Evolutionary conservation across 1,140 invertebrate genomes (phyloP).

Genomic region (Ceratitis capitata): DNA sequence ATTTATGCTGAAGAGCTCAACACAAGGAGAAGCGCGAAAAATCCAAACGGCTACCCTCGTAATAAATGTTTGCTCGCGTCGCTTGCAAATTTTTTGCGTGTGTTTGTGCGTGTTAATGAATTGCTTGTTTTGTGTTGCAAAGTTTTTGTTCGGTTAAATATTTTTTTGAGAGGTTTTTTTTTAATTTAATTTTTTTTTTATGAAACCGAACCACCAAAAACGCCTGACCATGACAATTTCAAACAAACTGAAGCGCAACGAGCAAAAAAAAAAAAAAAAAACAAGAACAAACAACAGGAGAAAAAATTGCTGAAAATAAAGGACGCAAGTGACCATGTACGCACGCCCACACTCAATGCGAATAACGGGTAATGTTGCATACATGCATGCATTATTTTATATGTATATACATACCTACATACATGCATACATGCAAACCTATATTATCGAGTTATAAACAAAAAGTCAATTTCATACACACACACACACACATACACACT

Average conservation of each 20-base stretch:
- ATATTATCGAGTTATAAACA: background rate
- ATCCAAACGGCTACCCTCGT: too few relatives aligned
- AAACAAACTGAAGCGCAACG: background rate
- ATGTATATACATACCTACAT: background rate
- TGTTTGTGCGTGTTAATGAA: background rate
- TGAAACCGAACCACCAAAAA: background rate
- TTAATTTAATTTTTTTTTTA: background rate
- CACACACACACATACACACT: background rate
- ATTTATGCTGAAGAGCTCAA: too few relatives aligned
- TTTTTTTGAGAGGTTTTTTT: background rate
- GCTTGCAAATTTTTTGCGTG: background rate
- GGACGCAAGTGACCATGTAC: background rate
- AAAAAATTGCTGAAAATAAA: background rate
- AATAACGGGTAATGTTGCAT: background rate
- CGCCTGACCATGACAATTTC: conserved; percentile 14
- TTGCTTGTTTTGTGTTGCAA: background rate
- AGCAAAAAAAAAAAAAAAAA: background rate
- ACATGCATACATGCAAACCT: background rate
- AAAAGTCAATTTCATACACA: background rate
- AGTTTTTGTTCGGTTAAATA: background rate
- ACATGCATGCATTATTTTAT: background rate
- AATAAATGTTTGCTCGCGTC: too few relatives aligned
- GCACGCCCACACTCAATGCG: conserved; percentile 17
- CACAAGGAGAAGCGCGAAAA: too few relatives aligned
- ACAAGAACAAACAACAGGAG: background rate